Conservation (phyloP, 1,140 invertebrate genomes). For the Trichogramma pretiosum region DNA sequence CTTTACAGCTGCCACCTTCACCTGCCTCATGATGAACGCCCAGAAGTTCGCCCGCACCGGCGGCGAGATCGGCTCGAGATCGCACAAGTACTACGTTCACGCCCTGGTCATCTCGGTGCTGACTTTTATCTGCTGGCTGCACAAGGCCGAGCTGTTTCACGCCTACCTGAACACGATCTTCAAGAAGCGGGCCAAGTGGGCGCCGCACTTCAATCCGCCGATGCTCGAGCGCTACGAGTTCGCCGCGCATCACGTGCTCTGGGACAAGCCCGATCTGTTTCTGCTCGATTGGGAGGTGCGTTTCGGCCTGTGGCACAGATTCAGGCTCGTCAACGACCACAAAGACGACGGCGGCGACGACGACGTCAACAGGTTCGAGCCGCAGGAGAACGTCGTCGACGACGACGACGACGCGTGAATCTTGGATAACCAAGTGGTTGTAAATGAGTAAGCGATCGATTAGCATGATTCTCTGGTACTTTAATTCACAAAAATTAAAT, state of each 20-base stretch:
- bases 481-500: no score
- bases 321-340: no score
- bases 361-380: no score
- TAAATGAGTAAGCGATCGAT: no score
- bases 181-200: constrained; percentile 46
- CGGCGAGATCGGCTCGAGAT: no score
- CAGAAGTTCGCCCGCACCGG: no score
- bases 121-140: constrained; percentile 52
- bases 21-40: constrained; percentile 49
- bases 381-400: no score
- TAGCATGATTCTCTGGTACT: no score
- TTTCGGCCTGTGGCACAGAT: constrained; percentile 54
- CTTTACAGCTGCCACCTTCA: constrained; percentile 47
- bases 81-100: constrained; percentile 49
- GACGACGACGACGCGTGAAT: no score
- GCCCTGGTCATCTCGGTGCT: constrained; percentile 49
- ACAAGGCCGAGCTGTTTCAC: constrained; percentile 48
- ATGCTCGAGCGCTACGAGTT: constrained; percentile 46
- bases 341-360: no score
- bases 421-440: no score
- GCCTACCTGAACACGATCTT: constrained; percentile 49
- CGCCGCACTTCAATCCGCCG: constrained; percentile 54
- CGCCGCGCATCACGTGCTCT: constrained; percentile 47
- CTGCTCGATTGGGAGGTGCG: constrained; percentile 55
- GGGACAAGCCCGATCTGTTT: constrained; percentile 53